Evolutionary conservation across 2,888 invertebrate genomes (phyloP).

Genomic region (Shargacucullia verbasci): DNA sequence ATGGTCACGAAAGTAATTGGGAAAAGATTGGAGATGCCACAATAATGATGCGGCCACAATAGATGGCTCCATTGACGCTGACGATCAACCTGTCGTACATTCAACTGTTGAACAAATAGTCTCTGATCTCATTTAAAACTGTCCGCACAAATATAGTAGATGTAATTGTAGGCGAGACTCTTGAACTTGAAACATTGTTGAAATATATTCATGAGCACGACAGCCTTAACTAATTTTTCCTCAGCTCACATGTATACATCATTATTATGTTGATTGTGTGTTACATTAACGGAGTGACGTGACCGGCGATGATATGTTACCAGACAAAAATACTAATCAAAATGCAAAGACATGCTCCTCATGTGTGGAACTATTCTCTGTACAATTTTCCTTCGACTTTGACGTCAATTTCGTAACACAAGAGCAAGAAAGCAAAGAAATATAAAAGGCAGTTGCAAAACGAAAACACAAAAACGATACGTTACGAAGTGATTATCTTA

Average conservation of each 20-base stretch:
- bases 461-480: constrained; percentile 46
- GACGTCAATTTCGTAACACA: constrained; percentile 41
- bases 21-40: constrained; percentile 61
- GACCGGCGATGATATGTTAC: constrained; percentile 42
- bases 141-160: constrained; percentile 48
- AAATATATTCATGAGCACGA: constrained; percentile 54
- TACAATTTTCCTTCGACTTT: constrained; percentile 28
- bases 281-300: constrained; percentile 52
- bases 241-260: constrained; percentile 42
- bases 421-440: constrained; percentile 26
- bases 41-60: constrained; percentile 62
- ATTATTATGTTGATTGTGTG: constrained; percentile 57
- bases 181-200: constrained; percentile 50
- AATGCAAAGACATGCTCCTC: constrained; percentile 51
- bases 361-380: constrained; percentile 31
- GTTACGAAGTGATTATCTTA: constrained; percentile 47
- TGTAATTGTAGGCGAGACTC: constrained; percentile 27
- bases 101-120: constrained; percentile 51
- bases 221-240: constrained; percentile 48
- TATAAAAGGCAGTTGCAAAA: constrained; percentile 44
- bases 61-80: constrained; percentile 55
- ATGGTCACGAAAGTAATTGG: constrained; percentile 62
- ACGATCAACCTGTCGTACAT: constrained; percentile 59
- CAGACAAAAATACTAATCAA: constrained; percentile 53
- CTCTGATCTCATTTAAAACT: constrained; percentile 58